Percentiles rank a stretch among this genome's conserved stretches.
These are phyloP conservation scores for Hemitrygon akajei DNA, from an alignment of 2,797 vertebrate genomes.

Conservation along the genomic window DNA sequence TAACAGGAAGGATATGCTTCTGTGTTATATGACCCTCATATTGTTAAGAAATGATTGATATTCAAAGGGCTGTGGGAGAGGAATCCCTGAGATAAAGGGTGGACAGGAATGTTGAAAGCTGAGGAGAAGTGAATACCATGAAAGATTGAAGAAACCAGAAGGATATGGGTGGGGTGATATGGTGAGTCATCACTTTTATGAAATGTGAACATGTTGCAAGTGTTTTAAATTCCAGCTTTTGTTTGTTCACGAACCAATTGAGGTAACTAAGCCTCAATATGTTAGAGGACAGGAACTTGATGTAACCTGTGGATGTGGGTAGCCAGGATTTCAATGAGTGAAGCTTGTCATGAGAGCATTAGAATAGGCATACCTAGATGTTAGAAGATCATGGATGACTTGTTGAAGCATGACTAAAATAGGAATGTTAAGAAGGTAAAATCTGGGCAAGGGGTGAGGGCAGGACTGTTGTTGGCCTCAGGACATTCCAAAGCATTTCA, in stretches of 20 bases:
- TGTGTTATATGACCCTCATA: too few relatives aligned
- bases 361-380: neutral
- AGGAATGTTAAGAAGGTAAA: neutral
- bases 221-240: neutral
- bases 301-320: neutral
- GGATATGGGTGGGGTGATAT: neutral
- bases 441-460: neutral
- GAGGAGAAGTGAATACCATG: too few relatives aligned
- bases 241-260: neutral
- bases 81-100: too few relatives aligned
- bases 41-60: too few relatives aligned
- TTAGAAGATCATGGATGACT: neutral
- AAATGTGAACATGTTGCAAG: neutral
- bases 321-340: neutral
- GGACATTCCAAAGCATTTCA: neutral
- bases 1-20: too few relatives aligned
- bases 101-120: too few relatives aligned
- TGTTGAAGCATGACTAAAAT: neutral
- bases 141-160: neutral
- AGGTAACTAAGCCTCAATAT: neutral
- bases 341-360: neutral
- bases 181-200: neutral
- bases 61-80: too few relatives aligned
- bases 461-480: neutral
- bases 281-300: neutral